A percentile compares a stretch with the other conserved stretches of the same genome.
Evolutionary conservation across 1,140 invertebrate genomes (phyloP).

Genomic region (Meloidogyne floridensis): DNA sequence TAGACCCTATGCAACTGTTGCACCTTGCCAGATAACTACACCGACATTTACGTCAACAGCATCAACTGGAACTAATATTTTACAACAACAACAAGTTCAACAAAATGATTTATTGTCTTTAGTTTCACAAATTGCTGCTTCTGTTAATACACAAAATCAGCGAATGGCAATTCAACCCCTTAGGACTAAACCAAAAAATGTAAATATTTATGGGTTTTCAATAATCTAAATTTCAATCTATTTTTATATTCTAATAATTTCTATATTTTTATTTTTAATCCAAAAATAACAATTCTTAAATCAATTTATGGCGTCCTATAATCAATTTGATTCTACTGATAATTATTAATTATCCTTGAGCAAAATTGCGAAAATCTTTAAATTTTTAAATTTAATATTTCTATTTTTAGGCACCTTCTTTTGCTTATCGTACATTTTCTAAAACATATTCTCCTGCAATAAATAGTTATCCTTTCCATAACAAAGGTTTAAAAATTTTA

Average conservation of each 20-base stretch:
- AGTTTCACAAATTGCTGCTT: neutral
- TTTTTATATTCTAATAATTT: no score
- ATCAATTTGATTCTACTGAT: no score
- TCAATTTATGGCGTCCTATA: no score
- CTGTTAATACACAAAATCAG: slow-evolving; percentile 1
- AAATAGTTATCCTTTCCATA: neutral
- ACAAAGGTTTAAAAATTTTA: neutral
- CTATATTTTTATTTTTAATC: no score
- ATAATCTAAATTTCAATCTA: no score
- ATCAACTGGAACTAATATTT: neutral
- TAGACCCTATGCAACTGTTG: neutral
- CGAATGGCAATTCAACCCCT: neutral
- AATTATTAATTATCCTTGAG: no score
- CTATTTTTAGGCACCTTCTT: no score
- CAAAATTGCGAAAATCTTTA: no score
- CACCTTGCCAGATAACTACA: neutral
- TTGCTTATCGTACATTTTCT: neutral
- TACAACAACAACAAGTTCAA: slow-evolving; percentile 6
- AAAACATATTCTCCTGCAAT: neutral
- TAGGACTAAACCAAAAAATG: neutral
- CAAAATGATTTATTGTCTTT: slow-evolving; percentile 1
- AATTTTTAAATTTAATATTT: no score
- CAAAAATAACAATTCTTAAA: no score
- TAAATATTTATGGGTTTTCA: neutral
- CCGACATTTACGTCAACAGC: neutral